Conservation (phyloP, 2,888 invertebrate genomes). For the Drosophila cognata region DNA sequence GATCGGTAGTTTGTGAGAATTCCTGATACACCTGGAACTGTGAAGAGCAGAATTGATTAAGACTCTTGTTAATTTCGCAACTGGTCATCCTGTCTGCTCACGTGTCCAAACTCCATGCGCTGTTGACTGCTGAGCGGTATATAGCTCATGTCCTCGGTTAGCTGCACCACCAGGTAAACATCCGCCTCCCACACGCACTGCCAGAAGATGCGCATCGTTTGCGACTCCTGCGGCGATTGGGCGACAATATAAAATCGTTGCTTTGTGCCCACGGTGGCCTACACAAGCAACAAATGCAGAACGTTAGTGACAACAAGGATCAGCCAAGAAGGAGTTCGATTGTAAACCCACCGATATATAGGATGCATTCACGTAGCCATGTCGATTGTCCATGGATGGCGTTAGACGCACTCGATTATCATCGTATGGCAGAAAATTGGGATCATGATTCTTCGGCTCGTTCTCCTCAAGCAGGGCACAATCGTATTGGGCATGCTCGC, state of each 20-base stretch:
- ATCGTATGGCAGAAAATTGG: slow-evolving; percentile 92
- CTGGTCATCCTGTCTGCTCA: slow-evolving; percentile 68
- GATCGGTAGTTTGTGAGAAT: slow-evolving; percentile 88
- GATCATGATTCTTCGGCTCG: slow-evolving; percentile 85
- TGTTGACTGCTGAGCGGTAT: slow-evolving; percentile 87
- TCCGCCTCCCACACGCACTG: slow-evolving; percentile 96
- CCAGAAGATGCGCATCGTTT: slow-evolving; percentile 89
- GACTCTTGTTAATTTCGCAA: neutral
- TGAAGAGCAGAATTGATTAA: slow-evolving; percentile 3
- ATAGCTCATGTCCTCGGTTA: slow-evolving; percentile 89
- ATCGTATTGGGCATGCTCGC: slow-evolving; percentile 89
- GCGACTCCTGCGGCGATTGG: slow-evolving; percentile 83
- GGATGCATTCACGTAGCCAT: slow-evolving; percentile 97
- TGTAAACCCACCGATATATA: slow-evolving; percentile 90
- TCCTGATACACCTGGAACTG: slow-evolving; percentile 91
- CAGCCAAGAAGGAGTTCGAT: neutral
- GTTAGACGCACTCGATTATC: slow-evolving; percentile 93
- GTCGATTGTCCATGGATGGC: slow-evolving; percentile 92
- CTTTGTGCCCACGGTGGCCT: slow-evolving; percentile 93
- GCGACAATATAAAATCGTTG: slow-evolving; percentile 93
- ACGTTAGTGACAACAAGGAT: neutral
- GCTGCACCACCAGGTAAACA: slow-evolving; percentile 91
- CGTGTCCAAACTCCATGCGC: slow-evolving; percentile 89
- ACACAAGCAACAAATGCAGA: slow-evolving; percentile 32
- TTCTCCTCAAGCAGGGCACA: slow-evolving; percentile 91